Conservation (phyloP, 2,113 vertebrate genomes). For the Scytalopus superciliaris region DNA sequence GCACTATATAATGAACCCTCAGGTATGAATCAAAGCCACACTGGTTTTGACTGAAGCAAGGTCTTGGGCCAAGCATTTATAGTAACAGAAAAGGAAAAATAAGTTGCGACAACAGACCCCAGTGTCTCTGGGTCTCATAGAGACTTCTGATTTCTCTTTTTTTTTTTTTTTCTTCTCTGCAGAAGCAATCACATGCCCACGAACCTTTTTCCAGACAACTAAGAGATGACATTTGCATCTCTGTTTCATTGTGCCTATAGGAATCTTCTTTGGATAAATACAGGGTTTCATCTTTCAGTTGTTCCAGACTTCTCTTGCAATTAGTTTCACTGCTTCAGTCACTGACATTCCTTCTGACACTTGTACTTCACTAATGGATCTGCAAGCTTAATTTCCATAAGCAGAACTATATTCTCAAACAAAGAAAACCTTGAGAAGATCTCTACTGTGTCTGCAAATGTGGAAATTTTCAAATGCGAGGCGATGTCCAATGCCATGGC, state of each 20-base stretch:
- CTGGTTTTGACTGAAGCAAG: not conserved
- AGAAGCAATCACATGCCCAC: not conserved
- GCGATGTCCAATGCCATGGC: not conserved
- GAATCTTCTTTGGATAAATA: constrained; percentile 45
- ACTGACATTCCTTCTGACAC: constrained; percentile 12
- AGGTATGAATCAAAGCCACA: not conserved
- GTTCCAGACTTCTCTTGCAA: constrained; percentile 27
- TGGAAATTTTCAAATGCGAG: not conserved
- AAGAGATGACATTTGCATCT: not conserved
- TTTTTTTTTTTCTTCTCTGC: not conserved
- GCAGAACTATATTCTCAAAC: not conserved
- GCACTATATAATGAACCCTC: not conserved
- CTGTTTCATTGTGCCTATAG: constrained; percentile 7
- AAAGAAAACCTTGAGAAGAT: constrained; percentile 7
- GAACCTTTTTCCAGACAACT: not conserved
- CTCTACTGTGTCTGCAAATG: not conserved
- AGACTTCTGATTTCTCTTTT: not conserved
- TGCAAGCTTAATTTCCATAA: not conserved
- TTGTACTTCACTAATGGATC: not conserved
- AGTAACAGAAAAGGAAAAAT: not conserved
- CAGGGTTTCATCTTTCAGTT: constrained; percentile 58
- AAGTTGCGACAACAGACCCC: not conserved
- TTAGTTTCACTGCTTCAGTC: constrained; percentile 19
- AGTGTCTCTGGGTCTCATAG: not conserved
- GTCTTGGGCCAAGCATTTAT: not conserved